Base-by-base conservation (phyloP, 2,888 invertebrate genomes). In the Hypolimnas misippus region DNA sequence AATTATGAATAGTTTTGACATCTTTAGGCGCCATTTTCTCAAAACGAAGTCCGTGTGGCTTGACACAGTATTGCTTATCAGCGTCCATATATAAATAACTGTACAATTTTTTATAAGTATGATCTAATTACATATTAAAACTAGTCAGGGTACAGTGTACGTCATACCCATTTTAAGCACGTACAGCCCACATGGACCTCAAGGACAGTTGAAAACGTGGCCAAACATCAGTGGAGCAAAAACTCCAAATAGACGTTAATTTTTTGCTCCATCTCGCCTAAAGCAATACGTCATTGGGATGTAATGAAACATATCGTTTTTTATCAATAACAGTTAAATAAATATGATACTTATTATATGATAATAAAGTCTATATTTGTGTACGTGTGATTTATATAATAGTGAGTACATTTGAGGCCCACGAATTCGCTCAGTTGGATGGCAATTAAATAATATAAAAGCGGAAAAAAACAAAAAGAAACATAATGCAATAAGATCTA, bases 161-260 rank as follows among this genome's bases (percentile, higher is more conserved):
- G n/a, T 38, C n/a, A 44, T 19, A 12, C 5, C 44, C 3, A 44
- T 3, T 44, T 16, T 12, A 12, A 46, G 5, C 5, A 2, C 21
- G 6, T 21, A 49, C 57, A 44, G 62, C 56, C 52, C 56, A 63
- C 60, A 60, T 51, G 46, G 25, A 40, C 51, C 40, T 52, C 64
- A 61, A 46, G 57, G 60, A 44, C 38, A 31, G 8, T 21, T 33
- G 19, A 50, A 63, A 63, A 55, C 49, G 16, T 54, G 35, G 31
- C 56, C 51, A 49, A 57, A 31, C 50, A 57, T 42, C 33, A 40
- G 7, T 35, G 21, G 16, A n/a, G 52, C 60, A 64, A 58, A 60
- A 57, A 66, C 38, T 56, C 33, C 38, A 17, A 51, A 35, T 35
- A 25, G 51, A 29, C 25, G 44, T 10, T 52, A 3, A 40, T 44